Conservation (phyloP, 1,140 invertebrate species). For the Pinna nobilis region DNA sequence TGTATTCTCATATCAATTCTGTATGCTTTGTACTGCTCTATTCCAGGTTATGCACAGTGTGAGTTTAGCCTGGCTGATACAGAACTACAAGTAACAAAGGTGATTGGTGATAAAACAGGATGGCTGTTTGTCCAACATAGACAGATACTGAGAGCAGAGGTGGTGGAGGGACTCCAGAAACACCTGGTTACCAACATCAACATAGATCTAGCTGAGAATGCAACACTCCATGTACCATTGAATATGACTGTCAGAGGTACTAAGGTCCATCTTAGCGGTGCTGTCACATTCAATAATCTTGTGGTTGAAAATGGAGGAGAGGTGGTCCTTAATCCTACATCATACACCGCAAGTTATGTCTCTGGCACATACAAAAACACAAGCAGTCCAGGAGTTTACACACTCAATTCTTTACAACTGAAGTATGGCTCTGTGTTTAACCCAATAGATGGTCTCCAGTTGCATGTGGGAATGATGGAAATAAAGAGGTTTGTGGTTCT, state of each 20-base stretch:
- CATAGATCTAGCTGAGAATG: slow-evolving; percentile 50
- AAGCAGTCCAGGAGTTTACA: slow-evolving; percentile 46
- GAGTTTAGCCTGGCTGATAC: slow-evolving; percentile 41
- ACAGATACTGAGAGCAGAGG: slow-evolving; percentile 55
- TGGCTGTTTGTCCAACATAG: slow-evolving; percentile 49
- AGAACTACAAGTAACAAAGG: slow-evolving; percentile 42
- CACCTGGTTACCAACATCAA: slow-evolving; percentile 53
- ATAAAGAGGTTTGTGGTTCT: slow-evolving; percentile 59
- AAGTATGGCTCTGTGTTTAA: slow-evolving; percentile 55
- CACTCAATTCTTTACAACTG: slow-evolving; percentile 47
- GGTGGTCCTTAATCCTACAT: slow-evolving; percentile 54
- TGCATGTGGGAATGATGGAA: slow-evolving; percentile 53
- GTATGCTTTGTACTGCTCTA: too few species aligned
- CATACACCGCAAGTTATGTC: slow-evolving; percentile 53
- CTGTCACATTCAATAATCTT: slow-evolving; percentile 60
- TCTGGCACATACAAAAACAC: slow-evolving; percentile 46
- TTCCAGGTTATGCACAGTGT: slow-evolving; percentile 56
- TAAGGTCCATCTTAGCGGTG: slow-evolving; percentile 45
- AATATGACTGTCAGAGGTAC: slow-evolving; percentile 57
- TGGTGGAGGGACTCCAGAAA: slow-evolving; percentile 50
- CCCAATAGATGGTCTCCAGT: slow-evolving; percentile 43
- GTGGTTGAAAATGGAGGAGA: slow-evolving; percentile 52
- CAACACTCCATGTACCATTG: slow-evolving; percentile 54
- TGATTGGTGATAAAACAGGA: slow-evolving; percentile 57
- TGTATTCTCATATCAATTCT: too few species aligned